phyloP scores from a whole-genome alignment of 2,888 invertebrate genomes.

The Luperina nickerlii region DNA sequence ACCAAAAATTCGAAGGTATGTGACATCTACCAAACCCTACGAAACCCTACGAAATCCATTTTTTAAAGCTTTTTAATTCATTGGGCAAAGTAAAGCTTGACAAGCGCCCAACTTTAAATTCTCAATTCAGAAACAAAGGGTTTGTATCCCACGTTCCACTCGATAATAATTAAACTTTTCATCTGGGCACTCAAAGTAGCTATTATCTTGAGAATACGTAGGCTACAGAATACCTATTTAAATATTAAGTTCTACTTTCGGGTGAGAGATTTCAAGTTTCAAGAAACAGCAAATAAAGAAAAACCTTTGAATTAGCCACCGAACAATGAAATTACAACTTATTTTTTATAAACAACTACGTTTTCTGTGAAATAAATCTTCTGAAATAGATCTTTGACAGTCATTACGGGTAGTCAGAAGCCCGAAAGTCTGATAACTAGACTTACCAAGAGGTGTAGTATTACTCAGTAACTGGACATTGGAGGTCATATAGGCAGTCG shows the following conservation, averaged over 20 bases:
- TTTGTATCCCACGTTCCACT: background rate
- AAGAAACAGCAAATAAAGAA: background rate
- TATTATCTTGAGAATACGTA: background rate
- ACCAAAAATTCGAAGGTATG: too few relatives aligned
- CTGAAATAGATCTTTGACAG: too few relatives aligned
- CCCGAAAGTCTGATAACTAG: too few relatives aligned
- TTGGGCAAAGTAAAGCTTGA: background rate
- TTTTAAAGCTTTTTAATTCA: too few relatives aligned
- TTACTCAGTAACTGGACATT: too few relatives aligned
- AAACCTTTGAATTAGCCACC: background rate
- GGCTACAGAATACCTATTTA: background rate
- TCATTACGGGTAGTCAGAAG: too few relatives aligned
- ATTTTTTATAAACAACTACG: background rate
- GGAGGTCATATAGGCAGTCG: too few relatives aligned
- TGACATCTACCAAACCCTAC: too few relatives aligned
- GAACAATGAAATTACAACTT: slow-evolving; percentile 9
- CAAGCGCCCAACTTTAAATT: background rate
- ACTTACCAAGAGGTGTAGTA: too few relatives aligned
- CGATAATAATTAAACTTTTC: background rate
- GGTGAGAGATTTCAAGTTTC: background rate
- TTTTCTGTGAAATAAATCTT: background rate
- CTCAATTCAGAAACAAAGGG: background rate
- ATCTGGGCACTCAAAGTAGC: too few relatives aligned
- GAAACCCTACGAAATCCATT: too few relatives aligned
- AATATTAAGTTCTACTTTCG: background rate